These are phyloP conservation scores for Eleginops maclovinus DNA, from an alignment of 2,113 vertebrate genomes.

Conservation along the genomic window DNA sequence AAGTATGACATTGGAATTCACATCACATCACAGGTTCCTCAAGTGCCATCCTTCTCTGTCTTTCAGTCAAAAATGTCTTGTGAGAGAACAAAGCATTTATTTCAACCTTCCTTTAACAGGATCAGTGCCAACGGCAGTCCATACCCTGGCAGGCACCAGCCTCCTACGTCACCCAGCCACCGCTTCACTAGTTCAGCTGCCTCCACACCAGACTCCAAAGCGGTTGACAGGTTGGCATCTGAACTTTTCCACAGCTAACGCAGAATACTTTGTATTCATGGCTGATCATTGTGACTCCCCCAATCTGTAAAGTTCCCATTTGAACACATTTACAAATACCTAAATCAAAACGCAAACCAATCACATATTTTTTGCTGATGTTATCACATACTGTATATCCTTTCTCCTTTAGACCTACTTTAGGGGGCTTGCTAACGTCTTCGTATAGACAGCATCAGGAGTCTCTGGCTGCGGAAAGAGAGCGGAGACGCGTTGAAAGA, in stretches of 20 bases:
- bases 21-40: conserved; percentile 16
- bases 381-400: not conserved
- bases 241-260: not conserved
- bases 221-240: conserved; percentile 83
- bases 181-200: conserved; percentile 76
- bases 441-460: conserved; percentile 97
- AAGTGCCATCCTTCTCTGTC: conserved; percentile 2
- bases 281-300: not conserved
- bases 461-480: conserved; percentile 93
- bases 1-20: conserved; percentile 16
- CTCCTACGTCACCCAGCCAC: conserved; percentile 78
- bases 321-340: not conserved
- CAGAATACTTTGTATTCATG: not conserved
- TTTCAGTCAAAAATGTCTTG: conserved; percentile 12
- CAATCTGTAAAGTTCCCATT: not conserved
- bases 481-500: conserved; percentile 91
- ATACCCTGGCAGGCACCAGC: conserved; percentile 81
- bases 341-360: not conserved
- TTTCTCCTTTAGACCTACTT: conserved; percentile 78
- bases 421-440: conserved; percentile 91
- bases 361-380: not conserved
- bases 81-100: conserved; percentile 18
- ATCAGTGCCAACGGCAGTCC: conserved; percentile 83
- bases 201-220: conserved; percentile 83
- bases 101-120: conserved; percentile 73